A percentile compares a stretch with the other conserved stretches of the same genome.
Evolutionary conservation across 2,113 vertebrate species (phyloP).

Genomic region (Xenotilapia leptura): DNA sequence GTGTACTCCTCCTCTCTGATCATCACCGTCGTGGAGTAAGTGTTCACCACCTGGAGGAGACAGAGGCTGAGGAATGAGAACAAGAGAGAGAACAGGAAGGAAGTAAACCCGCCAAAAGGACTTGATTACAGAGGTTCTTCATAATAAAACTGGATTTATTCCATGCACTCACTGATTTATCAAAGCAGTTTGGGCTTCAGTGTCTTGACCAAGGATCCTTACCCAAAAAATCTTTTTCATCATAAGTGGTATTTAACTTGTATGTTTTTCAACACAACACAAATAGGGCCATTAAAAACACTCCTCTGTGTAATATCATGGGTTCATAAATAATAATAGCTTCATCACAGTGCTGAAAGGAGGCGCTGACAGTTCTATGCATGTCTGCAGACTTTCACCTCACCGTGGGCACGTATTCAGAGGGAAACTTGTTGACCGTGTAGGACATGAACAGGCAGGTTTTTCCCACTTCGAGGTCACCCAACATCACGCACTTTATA

Average conservation of each 20-base stretch:
- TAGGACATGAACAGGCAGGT: conserved; percentile 64
- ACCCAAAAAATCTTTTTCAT: background rate
- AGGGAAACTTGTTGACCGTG: conserved; percentile 58
- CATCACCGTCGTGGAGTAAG: conserved; percentile 94
- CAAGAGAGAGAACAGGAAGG: background rate
- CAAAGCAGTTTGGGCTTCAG: background rate
- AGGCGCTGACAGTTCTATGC: background rate
- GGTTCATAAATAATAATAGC: background rate
- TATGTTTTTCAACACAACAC: background rate
- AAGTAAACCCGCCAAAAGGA: rapidly evolving
- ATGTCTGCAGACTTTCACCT: background rate
- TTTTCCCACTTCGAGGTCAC: conserved; percentile 58
- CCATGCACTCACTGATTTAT: rapidly evolving
- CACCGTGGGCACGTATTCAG: conserved; percentile 60
- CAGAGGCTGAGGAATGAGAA: background rate
- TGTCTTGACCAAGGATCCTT: background rate
- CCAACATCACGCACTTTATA: conserved; percentile 64
- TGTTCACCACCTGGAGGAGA: conserved; percentile 83
- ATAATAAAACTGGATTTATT: background rate
- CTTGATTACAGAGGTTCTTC: background rate
- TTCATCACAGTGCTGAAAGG: rapidly evolving
- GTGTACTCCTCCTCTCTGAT: conserved; percentile 83
- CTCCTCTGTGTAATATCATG: background rate
- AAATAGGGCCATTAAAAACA: background rate
- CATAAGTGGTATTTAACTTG: background rate